Base-by-base conservation (phyloP, 2,113 vertebrate species). In the Aphyosemion australe region DNA sequence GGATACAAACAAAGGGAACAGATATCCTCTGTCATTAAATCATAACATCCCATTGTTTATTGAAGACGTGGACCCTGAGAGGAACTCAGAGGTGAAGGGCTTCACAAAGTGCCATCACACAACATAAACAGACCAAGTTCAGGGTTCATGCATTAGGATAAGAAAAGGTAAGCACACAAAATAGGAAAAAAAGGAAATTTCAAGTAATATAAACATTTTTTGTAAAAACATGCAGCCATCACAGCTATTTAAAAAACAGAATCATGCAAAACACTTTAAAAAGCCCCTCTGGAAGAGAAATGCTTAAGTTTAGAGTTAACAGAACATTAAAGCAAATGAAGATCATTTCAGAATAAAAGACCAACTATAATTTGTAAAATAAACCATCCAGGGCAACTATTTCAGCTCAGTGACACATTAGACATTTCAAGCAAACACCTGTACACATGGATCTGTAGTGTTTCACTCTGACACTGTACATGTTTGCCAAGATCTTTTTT, bases 391-490 rank as follows among this genome's bases (percentile, higher is more conserved):
- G 42, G 12, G 0, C 12, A 20, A 76, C 57, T n/a, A 12, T 54
- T 19, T 5, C 55, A 21, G 5, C 34, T 37, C 34, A 37, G 6
- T 1, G 45, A 46, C 45, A 47, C 49, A 61, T 48, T 12, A n/a
- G 65, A 70, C 69, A 55, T 65, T 75, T 47, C 65, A 50, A 56
- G 57, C 71, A 76, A 79, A 80, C 72, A 74, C 49, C 58, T 37
- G 42, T 19, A 54, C 7, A 20, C n/a, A 37, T 34, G 72, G 58
- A 75, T 45, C 34, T 70, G 76, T 87, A 89, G 88, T 89, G 87
- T 87, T 82, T 80, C 32, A 0, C 65, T 76, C 62, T 21, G 61
- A 82, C 72, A 77, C 78, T 67, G 72, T 42, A 69, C 66, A 77
- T 72, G 62, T 34, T 82, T 72, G 51, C 76, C 61, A 67, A 58